phyloP scores from a whole-genome alignment of 1,140 invertebrate genomes.

The Condylostylus longicornis region DNA sequence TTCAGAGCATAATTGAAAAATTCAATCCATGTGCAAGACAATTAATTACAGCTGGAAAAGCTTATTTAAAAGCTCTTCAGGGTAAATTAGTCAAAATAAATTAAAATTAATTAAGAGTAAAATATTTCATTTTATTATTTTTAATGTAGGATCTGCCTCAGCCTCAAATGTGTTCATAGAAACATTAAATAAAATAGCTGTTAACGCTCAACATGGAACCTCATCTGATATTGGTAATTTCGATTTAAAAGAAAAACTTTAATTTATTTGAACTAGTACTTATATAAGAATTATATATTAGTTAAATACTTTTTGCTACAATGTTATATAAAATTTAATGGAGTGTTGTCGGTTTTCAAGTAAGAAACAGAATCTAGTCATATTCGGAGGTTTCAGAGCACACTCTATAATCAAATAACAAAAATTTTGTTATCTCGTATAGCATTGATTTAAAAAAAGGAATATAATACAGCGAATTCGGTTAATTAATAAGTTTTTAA shows the following conservation, averaged over 20 bases:
- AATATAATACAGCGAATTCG: too few relatives aligned
- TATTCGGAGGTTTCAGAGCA: too few relatives aligned
- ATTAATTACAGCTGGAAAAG: conserved; percentile 82
- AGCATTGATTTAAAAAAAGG: too few relatives aligned
- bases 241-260: not conserved
- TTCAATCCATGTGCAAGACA: conserved; percentile 84
- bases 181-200: conserved; percentile 67
- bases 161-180: conserved; percentile 75
- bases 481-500: too few relatives aligned
- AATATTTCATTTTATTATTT: too few relatives aligned
- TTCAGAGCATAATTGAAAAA: conserved; percentile 87
- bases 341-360: too few relatives aligned
- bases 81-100: conserved; percentile 65
- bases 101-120: too few relatives aligned
- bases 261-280: conserved; percentile 2
- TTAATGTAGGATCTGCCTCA: conserved; percentile 61
- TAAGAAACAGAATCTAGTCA: too few relatives aligned
- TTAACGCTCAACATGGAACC: conserved; percentile 75
- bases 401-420: too few relatives aligned
- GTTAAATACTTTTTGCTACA: too few relatives aligned
- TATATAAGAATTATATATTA: not conserved
- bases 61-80: conserved; percentile 80
- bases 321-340: too few relatives aligned
- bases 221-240: conserved; percentile 76
- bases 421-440: too few relatives aligned